These are phyloP conservation scores for Hydra vulgaris DNA, from an alignment of 30 jellyfish, hydroid and myxozoan genomes.

Conservation along the genomic window DNA sequence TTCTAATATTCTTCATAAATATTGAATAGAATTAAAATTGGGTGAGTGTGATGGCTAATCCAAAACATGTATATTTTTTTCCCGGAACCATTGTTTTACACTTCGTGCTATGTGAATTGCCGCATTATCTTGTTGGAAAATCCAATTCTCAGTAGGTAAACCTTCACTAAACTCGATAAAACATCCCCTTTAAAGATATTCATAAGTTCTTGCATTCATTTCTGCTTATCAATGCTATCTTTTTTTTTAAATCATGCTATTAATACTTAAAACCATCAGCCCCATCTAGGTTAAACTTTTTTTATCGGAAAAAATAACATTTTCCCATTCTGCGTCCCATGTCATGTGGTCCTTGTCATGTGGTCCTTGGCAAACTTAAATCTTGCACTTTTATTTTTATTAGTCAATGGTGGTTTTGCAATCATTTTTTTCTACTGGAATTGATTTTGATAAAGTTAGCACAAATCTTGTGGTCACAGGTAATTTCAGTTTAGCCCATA, in stretches of 20 bases:
- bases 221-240: neutral
- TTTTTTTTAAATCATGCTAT: neutral
- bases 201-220: neutral
- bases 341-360: neutral
- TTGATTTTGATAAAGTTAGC: no score
- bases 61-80: neutral
- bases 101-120: neutral
- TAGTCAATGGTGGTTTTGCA: no score
- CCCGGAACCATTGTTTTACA: neutral
- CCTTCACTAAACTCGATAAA: neutral
- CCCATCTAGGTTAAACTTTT: neutral
- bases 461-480: no score
- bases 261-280: neutral
- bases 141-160: neutral
- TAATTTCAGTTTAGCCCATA: no score
- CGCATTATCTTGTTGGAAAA: neutral
- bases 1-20: neutral
- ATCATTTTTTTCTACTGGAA: no score
- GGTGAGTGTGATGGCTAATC: neutral
- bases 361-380: neutral
- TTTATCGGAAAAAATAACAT: no score
- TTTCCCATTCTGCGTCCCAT: no score
- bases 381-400: no score
- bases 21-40: neutral
- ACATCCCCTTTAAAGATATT: neutral